These are phyloP conservation scores for Platyura marginata DNA, from an alignment of 1,140 invertebrate species.

Conservation along the genomic window DNA sequence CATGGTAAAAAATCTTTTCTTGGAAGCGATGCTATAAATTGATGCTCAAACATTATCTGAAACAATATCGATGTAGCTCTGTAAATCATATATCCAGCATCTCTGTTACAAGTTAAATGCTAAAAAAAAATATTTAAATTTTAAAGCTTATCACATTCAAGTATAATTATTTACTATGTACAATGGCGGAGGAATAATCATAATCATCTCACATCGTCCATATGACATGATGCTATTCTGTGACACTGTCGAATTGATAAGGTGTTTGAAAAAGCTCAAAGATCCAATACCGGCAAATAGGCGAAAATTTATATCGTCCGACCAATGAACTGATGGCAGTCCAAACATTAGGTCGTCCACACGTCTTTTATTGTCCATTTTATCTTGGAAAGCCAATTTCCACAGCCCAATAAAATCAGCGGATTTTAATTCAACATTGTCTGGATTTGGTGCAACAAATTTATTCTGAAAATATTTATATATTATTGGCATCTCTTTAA, in stretches of 20 bases:
- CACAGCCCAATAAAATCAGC: constrained; percentile 32
- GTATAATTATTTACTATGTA: constrained; percentile 31
- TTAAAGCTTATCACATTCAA: too few relatives aligned
- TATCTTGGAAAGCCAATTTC: constrained; percentile 34
- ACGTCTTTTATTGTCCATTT: constrained; percentile 31
- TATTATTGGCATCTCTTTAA: constrained; percentile 2
- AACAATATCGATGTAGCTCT: constrained; percentile 32
- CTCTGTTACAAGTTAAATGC: too few relatives aligned
- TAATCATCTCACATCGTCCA: constrained; percentile 32
- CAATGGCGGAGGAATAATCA: constrained; percentile 28
- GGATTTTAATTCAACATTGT: constrained; percentile 18
- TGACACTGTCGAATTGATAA: constrained; percentile 32
- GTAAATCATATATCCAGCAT: too few relatives aligned
- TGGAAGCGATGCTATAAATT: constrained; percentile 30
- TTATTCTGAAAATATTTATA: constrained; percentile 1
- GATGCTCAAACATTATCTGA: constrained; percentile 32
- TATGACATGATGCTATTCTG: constrained; percentile 26
- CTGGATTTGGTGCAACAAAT: too few relatives aligned
- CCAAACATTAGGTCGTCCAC: constrained; percentile 26
- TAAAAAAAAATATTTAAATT: too few relatives aligned
- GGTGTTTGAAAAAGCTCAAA: constrained; percentile 29
- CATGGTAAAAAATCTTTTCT: constrained; percentile 32
- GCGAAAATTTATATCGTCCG: constrained; percentile 24
- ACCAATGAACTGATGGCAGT: constrained; percentile 17
- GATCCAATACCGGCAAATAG: constrained; percentile 32